Conservation (phyloP, 2,888 invertebrate species). For the Scaptomyza tumidula region DNA sequence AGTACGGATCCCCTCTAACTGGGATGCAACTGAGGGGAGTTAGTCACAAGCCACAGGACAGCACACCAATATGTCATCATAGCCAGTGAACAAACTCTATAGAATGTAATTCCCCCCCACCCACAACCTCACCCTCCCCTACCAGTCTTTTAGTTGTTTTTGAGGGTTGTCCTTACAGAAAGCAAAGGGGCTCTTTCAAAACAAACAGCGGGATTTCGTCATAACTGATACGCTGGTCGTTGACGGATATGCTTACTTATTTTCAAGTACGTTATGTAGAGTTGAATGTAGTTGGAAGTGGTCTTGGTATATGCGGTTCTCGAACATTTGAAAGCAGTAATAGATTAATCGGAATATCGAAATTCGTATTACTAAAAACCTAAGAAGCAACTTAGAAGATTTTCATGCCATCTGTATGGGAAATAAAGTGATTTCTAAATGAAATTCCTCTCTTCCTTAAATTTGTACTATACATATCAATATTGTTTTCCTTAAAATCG, state of each 20-base stretch:
- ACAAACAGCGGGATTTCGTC: conserved; percentile 71
- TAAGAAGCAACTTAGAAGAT: no score
- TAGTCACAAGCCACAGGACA: conserved; percentile 41
- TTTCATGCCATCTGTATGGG: no score
- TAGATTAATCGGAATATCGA: background rate
- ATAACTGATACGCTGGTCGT: conserved; percentile 41
- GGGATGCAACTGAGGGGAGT: conserved; percentile 35
- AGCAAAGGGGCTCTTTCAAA: conserved; percentile 30
- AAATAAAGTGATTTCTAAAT: no score
- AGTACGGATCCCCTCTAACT: conserved; percentile 5
- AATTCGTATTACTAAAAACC: no score
- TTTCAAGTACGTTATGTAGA: conserved; percentile 14
- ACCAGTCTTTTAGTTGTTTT: background rate
- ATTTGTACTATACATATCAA: no score
- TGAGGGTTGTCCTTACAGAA: conserved; percentile 40
- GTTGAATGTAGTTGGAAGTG: background rate
- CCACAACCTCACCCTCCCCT: no score
- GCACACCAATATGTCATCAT: conserved; percentile 78
- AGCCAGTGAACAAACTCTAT: conserved; percentile 47
- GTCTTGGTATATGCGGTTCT: background rate
- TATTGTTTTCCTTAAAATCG: no score
- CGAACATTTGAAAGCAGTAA: background rate
- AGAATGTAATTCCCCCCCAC: conserved; percentile 18
- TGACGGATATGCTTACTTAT: conserved; percentile 44
- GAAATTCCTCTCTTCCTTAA: no score